These are phyloP conservation scores for Sycophila texana DNA, from an alignment of 2,888 invertebrate species.

Conservation along the genomic window DNA sequence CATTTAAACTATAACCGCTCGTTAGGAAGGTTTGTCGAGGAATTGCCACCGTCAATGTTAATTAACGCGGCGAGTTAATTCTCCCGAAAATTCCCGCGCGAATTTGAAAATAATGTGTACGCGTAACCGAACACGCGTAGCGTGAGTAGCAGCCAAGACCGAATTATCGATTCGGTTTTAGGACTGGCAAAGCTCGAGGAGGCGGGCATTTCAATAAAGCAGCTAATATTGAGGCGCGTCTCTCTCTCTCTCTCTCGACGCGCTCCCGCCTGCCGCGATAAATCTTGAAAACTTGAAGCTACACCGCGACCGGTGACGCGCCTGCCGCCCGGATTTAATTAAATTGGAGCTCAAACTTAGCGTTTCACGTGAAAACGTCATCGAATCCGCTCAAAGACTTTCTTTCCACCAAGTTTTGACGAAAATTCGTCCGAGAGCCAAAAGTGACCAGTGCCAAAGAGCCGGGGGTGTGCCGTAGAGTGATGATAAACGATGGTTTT, in stretches of 20 bases:
- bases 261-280: slow-evolving; percentile 36
- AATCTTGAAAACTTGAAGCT: slow-evolving; percentile 58
- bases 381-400: slow-evolving; percentile 20
- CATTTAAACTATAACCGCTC: too few species aligned
- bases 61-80: too few species aligned
- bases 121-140: not conserved
- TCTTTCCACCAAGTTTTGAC: slow-evolving; percentile 36
- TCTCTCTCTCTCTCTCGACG: slow-evolving; percentile 8
- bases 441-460: not conserved
- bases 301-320: slow-evolving; percentile 46
- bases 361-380: slow-evolving; percentile 11
- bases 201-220: slow-evolving; percentile 48
- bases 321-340: slow-evolving; percentile 53
- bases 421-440: slow-evolving; percentile 5
- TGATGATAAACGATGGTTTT: too few species aligned
- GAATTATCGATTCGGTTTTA: slow-evolving; percentile 45
- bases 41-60: too few species aligned
- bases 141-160: not conserved
- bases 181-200: not conserved
- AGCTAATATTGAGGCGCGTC: slow-evolving; percentile 41
- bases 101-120: too few species aligned
- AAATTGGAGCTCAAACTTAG: slow-evolving; percentile 56
- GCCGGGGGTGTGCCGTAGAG: too few species aligned
- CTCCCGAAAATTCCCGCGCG: too few species aligned
- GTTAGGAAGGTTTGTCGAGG: too few species aligned